phyloP scores from a whole-genome alignment of 2,797 vertebrate genomes.

The Thamnophis elegans region DNA sequence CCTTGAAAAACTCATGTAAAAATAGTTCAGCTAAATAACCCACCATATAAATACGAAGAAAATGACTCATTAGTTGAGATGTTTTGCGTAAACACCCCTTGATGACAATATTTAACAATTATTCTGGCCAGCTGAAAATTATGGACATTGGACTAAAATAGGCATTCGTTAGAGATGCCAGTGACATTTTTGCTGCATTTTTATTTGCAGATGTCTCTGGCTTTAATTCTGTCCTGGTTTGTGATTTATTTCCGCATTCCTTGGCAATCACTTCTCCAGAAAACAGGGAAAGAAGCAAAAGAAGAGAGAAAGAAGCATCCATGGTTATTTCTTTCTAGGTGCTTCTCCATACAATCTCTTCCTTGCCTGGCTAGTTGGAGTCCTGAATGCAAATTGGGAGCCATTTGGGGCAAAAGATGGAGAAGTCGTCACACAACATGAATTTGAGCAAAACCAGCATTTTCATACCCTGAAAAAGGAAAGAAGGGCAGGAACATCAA shows the following conservation, averaged over 20 bases:
- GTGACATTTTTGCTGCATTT: neutral
- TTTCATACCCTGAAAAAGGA: slow-evolving; percentile 61
- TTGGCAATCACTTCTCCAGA: neutral
- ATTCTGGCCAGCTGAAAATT: neutral
- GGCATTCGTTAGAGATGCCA: neutral
- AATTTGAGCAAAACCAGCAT: slow-evolving; percentile 43
- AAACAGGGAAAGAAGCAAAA: neutral
- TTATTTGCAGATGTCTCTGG: neutral
- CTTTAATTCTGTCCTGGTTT: neutral
- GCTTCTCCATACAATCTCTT: neutral
- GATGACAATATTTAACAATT: neutral
- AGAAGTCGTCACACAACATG: slow-evolving; percentile 34
- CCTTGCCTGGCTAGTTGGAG: neutral
- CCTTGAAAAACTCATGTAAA: neutral
- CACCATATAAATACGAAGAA: neutral
- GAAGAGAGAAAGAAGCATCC: neutral
- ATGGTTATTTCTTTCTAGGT: slow-evolving; percentile 2
- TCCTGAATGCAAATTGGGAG: slow-evolving; percentile 20
- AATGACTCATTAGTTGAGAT: neutral
- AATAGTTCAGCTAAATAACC: neutral
- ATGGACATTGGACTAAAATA: neutral
- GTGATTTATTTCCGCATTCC: slow-evolving; percentile 23
- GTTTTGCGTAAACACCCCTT: neutral
- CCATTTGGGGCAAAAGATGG: slow-evolving; percentile 37
- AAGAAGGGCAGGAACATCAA: slow-evolving; percentile 65